phyloP scores from a whole-genome alignment of 2,888 invertebrate genomes.

The Alcis repandata region DNA sequence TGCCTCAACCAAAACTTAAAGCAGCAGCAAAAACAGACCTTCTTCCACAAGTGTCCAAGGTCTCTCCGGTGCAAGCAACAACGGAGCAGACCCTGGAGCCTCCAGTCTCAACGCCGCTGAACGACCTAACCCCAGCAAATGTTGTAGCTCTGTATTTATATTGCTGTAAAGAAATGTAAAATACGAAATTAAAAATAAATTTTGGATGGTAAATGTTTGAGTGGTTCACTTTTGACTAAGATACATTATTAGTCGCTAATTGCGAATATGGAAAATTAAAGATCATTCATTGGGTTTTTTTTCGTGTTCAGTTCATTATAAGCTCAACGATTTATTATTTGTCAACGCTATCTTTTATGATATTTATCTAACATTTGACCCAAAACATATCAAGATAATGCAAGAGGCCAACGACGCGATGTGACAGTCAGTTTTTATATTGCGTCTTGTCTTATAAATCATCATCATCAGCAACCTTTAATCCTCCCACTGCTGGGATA shows the following conservation, averaged over 20 bases:
- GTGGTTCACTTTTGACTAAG: too few species aligned
- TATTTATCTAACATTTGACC: constrained; percentile 5
- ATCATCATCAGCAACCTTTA: too few species aligned
- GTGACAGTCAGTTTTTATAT: background rate
- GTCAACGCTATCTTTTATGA: background rate
- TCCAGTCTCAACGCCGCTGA: constrained; percentile 74
- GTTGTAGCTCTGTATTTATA: constrained; percentile 83
- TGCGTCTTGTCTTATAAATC: background rate
- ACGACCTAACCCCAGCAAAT: constrained; percentile 84
- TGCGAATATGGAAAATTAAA: too few species aligned
- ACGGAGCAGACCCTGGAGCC: constrained; percentile 83
- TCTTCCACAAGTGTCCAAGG: constrained; percentile 75
- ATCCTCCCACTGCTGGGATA: too few species aligned
- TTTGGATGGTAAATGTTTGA: too few species aligned
- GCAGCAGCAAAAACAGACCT: constrained; percentile 58
- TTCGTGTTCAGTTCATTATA: background rate
- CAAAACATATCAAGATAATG: constrained; percentile 8
- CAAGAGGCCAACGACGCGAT: background rate
- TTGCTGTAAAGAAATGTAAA: constrained; percentile 50
- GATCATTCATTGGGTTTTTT: too few species aligned
- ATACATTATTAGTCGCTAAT: too few species aligned
- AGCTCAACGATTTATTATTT: background rate
- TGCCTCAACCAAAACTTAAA: background rate
- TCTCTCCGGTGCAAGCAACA: constrained; percentile 79
- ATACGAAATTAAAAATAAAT: too few species aligned